A percentile compares a stretch with the other conserved stretches of the same genome.
Conservation (phyloP, 2,888 invertebrate genomes). For the Drosophila vallismaia region DNA sequence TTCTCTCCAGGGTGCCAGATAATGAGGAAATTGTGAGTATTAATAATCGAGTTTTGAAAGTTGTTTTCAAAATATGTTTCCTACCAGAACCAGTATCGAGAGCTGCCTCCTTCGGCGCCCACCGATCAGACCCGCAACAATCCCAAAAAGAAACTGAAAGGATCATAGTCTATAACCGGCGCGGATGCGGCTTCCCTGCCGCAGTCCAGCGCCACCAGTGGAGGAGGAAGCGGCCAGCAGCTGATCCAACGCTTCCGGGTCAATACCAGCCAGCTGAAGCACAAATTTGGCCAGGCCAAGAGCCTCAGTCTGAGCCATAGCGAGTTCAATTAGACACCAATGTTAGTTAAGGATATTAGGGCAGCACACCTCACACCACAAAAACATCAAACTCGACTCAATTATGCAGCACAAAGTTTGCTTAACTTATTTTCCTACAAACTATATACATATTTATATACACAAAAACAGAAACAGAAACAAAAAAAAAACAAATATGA, state of each 20-base stretch:
- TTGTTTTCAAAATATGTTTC: too few species aligned
- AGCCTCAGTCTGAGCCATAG: constrained; percentile 69
- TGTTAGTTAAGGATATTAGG: constrained; percentile 27
- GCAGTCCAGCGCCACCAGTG: constrained; percentile 54
- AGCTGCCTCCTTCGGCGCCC: constrained; percentile 80
- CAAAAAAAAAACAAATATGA: constrained; percentile 13
- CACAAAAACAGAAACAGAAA: constrained; percentile 12
- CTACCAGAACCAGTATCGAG: constrained; percentile 81
- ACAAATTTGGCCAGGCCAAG: constrained; percentile 73
- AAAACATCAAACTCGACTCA: constrained; percentile 33
- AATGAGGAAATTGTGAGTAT: constrained; percentile 93
- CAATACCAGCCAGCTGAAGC: constrained; percentile 79
- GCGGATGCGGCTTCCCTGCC: constrained; percentile 71
- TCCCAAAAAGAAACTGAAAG: constrained; percentile 82
- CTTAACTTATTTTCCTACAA: constrained; percentile 47
- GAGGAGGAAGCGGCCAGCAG: constrained; percentile 63
- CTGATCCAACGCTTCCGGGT: constrained; percentile 81
- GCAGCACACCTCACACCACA: constrained; percentile 16
- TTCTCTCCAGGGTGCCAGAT: constrained; percentile 96
- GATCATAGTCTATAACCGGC: constrained; percentile 82
- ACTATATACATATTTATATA: constrained; percentile 31
- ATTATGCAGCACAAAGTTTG: constrained; percentile 50
- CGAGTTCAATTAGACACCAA: constrained; percentile 57
- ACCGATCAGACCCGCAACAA: constrained; percentile 80
- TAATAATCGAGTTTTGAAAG: too few species aligned